Conservation (phyloP, 2,113 vertebrate species). For the Talpa occidentalis region DNA sequence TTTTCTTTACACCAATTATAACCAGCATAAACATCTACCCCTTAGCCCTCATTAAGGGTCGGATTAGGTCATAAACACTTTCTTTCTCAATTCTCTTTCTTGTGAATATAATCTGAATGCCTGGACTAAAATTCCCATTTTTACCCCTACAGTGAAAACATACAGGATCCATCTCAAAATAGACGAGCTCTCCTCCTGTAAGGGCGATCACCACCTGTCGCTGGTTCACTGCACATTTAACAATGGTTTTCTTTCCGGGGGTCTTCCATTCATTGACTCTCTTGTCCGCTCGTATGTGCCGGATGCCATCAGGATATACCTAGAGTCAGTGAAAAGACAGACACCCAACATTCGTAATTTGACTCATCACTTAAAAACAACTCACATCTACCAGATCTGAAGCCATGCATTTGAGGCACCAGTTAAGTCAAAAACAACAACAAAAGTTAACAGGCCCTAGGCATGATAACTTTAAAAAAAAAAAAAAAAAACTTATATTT, state of each 20-base stretch:
- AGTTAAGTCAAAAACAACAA: background rate
- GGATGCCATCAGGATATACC: constrained; percentile 99
- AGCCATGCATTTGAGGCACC: background rate
- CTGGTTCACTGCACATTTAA: constrained; percentile 98
- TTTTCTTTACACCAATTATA: constrained; percentile 3
- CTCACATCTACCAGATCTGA: background rate
- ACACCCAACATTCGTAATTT: background rate
- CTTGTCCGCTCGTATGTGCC: constrained; percentile 98
- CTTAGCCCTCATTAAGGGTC: background rate
- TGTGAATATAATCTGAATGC: background rate
- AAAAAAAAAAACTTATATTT: background rate
- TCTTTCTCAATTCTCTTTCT: background rate
- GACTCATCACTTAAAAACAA: background rate
- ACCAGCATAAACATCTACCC: background rate
- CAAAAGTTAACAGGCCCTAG: background rate
- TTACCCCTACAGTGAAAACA: constrained; percentile 66
- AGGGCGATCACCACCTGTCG: constrained; percentile 98
- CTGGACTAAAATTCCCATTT: background rate
- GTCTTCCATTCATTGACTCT: constrained; percentile 99
- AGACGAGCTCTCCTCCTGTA: constrained; percentile 98
- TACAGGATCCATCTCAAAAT: constrained; percentile 99
- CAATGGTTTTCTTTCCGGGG: constrained; percentile 97
- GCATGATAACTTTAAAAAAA: background rate
- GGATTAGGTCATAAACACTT: background rate
- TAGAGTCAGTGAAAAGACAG: constrained; percentile 68